phyloP scores from a whole-genome alignment of 2,888 invertebrate genomes.

The Mimas tiliae region DNA sequence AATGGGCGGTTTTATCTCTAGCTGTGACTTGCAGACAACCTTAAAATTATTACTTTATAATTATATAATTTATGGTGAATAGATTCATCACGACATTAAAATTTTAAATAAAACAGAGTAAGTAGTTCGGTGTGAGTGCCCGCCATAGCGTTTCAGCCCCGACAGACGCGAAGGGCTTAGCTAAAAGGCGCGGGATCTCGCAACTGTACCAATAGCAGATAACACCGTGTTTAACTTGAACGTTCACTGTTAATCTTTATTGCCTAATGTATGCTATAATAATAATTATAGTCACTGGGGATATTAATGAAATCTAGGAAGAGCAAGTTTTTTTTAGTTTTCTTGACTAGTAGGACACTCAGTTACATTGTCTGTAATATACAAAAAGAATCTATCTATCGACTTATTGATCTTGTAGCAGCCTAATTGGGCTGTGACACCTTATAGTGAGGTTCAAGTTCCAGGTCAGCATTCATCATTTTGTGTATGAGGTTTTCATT shows the following conservation, averaged over 20 bases:
- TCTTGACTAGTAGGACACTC: not conserved
- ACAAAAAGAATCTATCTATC: no score
- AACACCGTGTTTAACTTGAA: conserved; percentile 39
- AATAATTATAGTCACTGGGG: not conserved
- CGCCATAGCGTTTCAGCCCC: conserved; percentile 29
- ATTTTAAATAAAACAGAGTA: not conserved
- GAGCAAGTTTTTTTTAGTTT: not conserved
- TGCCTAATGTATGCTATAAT: conserved; percentile 26
- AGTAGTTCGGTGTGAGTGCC: conserved; percentile 39
- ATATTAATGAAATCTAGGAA: not conserved
- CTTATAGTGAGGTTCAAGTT: no score
- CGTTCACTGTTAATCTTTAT: conserved; percentile 22
- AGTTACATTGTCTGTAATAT: no score
- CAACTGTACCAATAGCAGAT: conserved; percentile 52
- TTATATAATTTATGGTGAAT: no score
- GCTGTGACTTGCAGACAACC: no score
- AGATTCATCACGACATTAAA: not conserved
- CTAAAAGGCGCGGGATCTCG: conserved; percentile 34
- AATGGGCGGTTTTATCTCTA: no score
- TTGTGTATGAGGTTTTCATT: no score
- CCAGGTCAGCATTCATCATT: no score
- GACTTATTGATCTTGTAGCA: no score
- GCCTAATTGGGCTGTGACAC: no score
- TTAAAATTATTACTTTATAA: no score
- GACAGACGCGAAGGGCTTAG: conserved; percentile 40